Conservation (phyloP, 1,140 invertebrate genomes). For the Phenacoccus solenopsis region DNA sequence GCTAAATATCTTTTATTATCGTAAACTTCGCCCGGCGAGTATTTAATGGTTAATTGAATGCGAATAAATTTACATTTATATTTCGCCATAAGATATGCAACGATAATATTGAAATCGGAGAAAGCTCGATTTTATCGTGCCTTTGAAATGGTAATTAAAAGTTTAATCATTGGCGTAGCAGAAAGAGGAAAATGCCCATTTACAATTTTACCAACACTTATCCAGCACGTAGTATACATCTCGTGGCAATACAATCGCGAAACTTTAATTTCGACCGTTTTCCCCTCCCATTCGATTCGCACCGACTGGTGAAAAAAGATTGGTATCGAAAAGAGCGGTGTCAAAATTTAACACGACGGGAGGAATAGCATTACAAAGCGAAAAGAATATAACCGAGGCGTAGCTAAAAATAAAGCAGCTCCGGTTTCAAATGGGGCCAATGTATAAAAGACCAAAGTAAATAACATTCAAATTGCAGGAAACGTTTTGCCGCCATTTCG, state of each 20-base stretch:
- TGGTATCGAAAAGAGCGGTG: background rate
- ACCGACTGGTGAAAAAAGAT: background rate
- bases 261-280: background rate
- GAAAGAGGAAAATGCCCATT: background rate
- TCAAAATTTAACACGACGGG: background rate
- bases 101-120: background rate
- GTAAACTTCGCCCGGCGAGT: background rate
- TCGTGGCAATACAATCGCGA: background rate
- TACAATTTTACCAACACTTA: background rate
- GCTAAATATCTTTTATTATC: background rate
- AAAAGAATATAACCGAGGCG: background rate
- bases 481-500: background rate
- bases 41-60: background rate
- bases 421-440: background rate
- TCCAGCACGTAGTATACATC: background rate
- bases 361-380: background rate
- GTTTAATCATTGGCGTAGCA: background rate
- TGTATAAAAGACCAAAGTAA: background rate
- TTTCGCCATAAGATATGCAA: background rate
- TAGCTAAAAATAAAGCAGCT: background rate
- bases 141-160: conserved; percentile 3
- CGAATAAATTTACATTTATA: conserved; percentile 3
- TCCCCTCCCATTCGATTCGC: no score
- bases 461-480: conserved; percentile 2
- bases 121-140: background rate